Evolutionary conservation across 2,113 vertebrate species (phyloP), one percentile per base, ranked within the genome.

Genomic region (Pollachius pollachius): DNA sequence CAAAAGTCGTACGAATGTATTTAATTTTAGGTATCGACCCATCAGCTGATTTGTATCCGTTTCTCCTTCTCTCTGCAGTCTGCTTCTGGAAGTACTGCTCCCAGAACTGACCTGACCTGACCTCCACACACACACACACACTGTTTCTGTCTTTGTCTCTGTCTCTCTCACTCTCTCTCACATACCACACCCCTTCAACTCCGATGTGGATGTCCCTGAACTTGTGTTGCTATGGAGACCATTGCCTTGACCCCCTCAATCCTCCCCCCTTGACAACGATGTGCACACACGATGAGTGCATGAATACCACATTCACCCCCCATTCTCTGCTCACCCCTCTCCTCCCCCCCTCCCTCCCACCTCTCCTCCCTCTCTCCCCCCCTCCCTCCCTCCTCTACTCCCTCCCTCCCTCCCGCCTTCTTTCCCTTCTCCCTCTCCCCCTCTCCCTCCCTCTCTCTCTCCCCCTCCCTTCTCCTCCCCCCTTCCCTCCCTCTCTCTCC

Each of bases 1-100:
- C 37, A 41, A 4, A 41, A 11, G 5, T 41, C 37, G 4, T 18
- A 0, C 5, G 0, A 52, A 59, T 41, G 37, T 41, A 41, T 41
- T 41, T 41, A 23, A 23, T 23, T 23, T 23, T 23, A 23, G 23
- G 23, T 23, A 23, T 23, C 37, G 12, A n/a, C 25, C 18, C 11
- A 15, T 13, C 9, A 62, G 19, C n/a, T 15, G 12, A 23, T 4
- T 19, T 4, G 13, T 62, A 62, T 25, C 2, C 13, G 1, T 60
- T n/a, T 60, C 58, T 19, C n/a, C 18, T 12, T 19, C 58, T 60
- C 58, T 81, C 57, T 67, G 75, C 91, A 93, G 92, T 92, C 64
- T 93, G 92, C 62, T 93, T 93, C 85, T 92, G 91, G 92, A 93
- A 93, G 82, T 93, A 93, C 78, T 93, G 92, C 87, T 92, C 91